These are phyloP conservation scores for Styela clava DNA, from an alignment of 23 tunicate species.

Conservation along the genomic window DNA sequence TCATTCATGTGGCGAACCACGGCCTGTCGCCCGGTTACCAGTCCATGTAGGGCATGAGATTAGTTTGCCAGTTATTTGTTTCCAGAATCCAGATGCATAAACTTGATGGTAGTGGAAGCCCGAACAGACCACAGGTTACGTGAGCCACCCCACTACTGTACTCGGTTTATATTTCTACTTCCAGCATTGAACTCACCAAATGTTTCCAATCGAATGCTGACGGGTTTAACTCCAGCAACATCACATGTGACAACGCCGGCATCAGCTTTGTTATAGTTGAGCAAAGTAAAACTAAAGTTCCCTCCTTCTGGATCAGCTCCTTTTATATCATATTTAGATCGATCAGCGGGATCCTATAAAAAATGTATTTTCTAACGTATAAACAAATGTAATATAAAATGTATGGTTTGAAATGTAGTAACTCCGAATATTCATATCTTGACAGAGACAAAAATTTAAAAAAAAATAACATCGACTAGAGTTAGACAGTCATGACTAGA, in stretches of 20 bases:
- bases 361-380: neutral
- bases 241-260: conserved; percentile 6
- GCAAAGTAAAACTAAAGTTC: conserved; percentile 10
- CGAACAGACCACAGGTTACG: too few relatives aligned
- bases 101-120: too few relatives aligned
- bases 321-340: neutral
- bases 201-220: neutral
- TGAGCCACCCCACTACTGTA: too few relatives aligned
- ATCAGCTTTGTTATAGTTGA: neutral
- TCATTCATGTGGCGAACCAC: too few relatives aligned
- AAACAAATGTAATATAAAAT: neutral
- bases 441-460: too few relatives aligned
- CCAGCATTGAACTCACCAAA: conserved; percentile 6
- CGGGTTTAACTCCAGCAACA: neutral
- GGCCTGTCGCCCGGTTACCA: too few relatives aligned
- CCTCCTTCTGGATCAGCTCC: neutral
- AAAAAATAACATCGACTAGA: too few relatives aligned
- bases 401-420: neutral
- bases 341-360: conserved; percentile 12
- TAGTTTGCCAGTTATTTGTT: too few relatives aligned
- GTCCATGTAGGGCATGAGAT: too few relatives aligned
- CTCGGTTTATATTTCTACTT: too few relatives aligned
- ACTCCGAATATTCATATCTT: too few relatives aligned
- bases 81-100: too few relatives aligned
- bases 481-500: neutral